Percentiles rank a stretch among this genome's conserved stretches.
These are phyloP conservation scores for Stichodactyla helianthus DNA, from an alignment of 64 coral and sea anemone species.

Conservation along the genomic window DNA sequence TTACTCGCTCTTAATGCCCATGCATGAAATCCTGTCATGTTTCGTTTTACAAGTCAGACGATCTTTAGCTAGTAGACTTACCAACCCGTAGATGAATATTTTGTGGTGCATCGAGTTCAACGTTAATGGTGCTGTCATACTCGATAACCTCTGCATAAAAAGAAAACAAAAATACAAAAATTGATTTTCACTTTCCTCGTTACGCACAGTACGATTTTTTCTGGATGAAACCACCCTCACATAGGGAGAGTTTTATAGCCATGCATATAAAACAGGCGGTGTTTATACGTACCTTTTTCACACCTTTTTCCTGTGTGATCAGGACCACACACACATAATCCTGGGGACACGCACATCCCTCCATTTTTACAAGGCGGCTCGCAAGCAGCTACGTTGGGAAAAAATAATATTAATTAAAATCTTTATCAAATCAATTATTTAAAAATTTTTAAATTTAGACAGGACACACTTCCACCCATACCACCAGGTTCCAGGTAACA, in stretches of 20 bases:
- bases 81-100: not conserved
- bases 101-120: not conserved
- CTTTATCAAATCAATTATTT: no score
- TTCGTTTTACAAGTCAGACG: no score
- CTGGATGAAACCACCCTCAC: no score
- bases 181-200: no score
- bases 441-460: no score
- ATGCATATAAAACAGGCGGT: not conserved
- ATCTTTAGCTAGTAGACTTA: not conserved
- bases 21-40: no score
- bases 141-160: not conserved
- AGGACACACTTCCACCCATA: no score
- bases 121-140: not conserved
- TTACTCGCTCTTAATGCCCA: no score
- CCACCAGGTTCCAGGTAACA: no score
- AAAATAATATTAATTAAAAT: not conserved
- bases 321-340: conserved; percentile 28
- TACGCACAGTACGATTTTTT: no score
- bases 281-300: conserved; percentile 25
- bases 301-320: conserved; percentile 35
- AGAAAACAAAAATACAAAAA: not conserved
- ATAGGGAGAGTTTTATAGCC: no score
- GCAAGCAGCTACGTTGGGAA: conserved; percentile 20
- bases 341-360: conserved; percentile 50
- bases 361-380: conserved; percentile 48